phyloP scores from a whole-genome alignment of 2,888 invertebrate species.

The Zele albiditarsus region DNA sequence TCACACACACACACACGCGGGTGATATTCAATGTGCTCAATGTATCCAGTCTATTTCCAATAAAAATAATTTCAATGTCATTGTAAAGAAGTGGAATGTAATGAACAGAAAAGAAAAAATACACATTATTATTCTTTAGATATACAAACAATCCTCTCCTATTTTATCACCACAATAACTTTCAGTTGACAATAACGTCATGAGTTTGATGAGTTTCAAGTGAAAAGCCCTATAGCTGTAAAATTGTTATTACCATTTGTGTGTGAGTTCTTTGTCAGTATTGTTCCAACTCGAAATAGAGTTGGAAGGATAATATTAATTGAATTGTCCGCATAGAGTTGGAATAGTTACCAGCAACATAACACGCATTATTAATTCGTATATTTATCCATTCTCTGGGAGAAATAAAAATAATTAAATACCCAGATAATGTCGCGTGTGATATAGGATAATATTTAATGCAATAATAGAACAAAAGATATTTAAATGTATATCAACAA shows the following conservation, averaged over 20 bases:
- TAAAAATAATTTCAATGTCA: background rate
- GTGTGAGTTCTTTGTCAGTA: background rate
- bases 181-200: background rate
- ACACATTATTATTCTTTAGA: background rate
- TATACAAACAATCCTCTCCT: background rate
- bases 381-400: too few species aligned
- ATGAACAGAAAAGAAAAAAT: background rate
- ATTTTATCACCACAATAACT: background rate
- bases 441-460: too few species aligned
- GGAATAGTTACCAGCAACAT: too few species aligned
- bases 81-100: background rate
- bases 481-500: too few species aligned
- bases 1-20: constrained; percentile 5
- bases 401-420: too few species aligned
- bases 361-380: too few species aligned
- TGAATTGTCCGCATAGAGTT: background rate
- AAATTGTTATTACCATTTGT: background rate
- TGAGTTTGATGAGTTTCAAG: background rate
- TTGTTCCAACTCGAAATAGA: background rate
- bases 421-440: too few species aligned
- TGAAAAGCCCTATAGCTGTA: background rate
- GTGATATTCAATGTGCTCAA: background rate
- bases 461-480: too few species aligned
- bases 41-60: background rate
- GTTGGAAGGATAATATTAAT: background rate